Conservation (phyloP, 2,113 vertebrate species). For the Gracilinanus agilis region DNA sequence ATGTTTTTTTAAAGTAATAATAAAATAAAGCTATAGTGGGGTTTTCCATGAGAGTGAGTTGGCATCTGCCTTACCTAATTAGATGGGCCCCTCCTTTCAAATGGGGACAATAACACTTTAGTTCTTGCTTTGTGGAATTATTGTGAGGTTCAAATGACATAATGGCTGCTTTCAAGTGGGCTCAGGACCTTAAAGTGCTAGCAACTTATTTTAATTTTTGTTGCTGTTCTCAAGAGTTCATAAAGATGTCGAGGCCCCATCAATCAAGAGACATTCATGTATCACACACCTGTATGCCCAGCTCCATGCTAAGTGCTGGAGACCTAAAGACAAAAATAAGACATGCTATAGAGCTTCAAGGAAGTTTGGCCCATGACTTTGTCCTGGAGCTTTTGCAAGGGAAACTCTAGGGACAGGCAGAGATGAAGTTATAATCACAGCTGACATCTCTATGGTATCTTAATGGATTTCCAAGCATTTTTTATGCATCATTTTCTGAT, state of each 20-base stretch:
- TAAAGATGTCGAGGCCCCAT: background rate
- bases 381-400: background rate
- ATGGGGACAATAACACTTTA: background rate
- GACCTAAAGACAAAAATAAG: background rate
- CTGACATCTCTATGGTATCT: background rate
- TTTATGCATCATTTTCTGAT: background rate
- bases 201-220: background rate
- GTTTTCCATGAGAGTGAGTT: background rate
- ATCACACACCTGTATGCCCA: background rate
- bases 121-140: no score
- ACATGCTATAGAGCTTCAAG: background rate
- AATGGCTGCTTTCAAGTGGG: no score
- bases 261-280: background rate
- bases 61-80: background rate
- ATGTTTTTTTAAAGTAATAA: no score
- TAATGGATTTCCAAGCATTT: background rate
- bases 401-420: background rate
- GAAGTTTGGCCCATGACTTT: background rate
- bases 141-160: no score
- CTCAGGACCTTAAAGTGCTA: no score
- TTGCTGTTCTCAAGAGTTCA: background rate
- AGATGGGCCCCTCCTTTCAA: background rate
- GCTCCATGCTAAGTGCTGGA: background rate
- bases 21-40: no score
- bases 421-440: background rate